phyloP scores from a whole-genome alignment of 2,113 vertebrate species.

The Conger conger region DNA sequence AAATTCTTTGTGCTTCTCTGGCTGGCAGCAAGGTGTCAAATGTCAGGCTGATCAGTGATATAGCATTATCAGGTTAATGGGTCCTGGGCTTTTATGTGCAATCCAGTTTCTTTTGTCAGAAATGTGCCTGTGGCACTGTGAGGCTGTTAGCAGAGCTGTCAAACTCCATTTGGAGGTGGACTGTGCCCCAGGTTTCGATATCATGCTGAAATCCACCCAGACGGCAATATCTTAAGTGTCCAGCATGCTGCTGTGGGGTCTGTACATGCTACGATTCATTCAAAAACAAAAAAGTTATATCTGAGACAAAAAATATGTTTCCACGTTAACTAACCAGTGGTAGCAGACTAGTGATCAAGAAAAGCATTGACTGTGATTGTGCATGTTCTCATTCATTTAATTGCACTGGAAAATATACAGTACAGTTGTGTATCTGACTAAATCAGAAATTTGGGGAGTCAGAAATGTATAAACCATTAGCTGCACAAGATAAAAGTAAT shows the following conservation, averaged over 20 bases:
- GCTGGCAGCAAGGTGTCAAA: background rate
- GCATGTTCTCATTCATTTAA: too few species aligned
- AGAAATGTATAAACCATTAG: too few species aligned
- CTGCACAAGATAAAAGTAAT: too few species aligned
- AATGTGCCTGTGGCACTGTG: conserved; percentile 5
- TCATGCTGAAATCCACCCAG: conserved; percentile 12
- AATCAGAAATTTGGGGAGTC: too few species aligned
- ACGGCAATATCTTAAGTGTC: conserved; percentile 10
- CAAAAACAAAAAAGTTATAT: background rate
- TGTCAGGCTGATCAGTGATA: background rate
- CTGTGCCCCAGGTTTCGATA: conserved; percentile 16
- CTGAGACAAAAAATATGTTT: too few species aligned
- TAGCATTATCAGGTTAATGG: conserved; percentile 28
- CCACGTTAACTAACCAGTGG: too few species aligned
- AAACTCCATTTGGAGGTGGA: background rate
- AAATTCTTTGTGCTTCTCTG: conserved; percentile 10
- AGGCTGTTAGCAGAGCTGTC: background rate
- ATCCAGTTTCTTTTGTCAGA: conserved; percentile 21
- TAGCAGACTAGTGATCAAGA: too few species aligned
- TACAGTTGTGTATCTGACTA: too few species aligned
- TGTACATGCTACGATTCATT: background rate
- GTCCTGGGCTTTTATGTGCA: conserved; percentile 27
- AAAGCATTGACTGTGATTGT: too few species aligned
- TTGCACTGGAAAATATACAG: too few species aligned
- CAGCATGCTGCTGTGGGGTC: background rate